These are phyloP conservation scores for Eretmochelys imbricata DNA, from an alignment of 2,113 vertebrate species.

Conservation along the genomic window DNA sequence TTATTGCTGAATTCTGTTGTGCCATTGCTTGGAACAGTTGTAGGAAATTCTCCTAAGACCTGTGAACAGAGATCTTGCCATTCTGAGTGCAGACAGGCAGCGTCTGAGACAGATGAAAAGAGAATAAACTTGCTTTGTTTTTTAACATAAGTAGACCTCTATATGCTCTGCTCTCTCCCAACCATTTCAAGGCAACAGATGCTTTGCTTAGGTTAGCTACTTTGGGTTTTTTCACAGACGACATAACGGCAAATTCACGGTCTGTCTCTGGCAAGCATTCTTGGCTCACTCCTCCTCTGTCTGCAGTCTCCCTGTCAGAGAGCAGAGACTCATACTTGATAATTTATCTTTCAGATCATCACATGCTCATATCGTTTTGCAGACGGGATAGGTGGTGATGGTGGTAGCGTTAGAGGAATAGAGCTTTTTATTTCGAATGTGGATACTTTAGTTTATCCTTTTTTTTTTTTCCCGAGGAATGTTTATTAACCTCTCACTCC, in stretches of 20 bases:
- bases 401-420: slow-evolving; percentile 27
- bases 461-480: slow-evolving; percentile 40
- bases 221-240: slow-evolving; percentile 45
- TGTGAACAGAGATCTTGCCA: slow-evolving; percentile 20
- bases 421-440: slow-evolving; percentile 32
- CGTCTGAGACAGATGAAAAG: slow-evolving; percentile 21
- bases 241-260: slow-evolving; percentile 46
- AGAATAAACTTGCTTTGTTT: not conserved
- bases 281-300: slow-evolving; percentile 66
- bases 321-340: slow-evolving; percentile 36
- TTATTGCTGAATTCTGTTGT: slow-evolving; percentile 41
- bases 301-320: slow-evolving; percentile 67
- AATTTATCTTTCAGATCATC: slow-evolving; percentile 65
- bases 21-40: slow-evolving; percentile 43
- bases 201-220: slow-evolving; percentile 51
- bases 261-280: slow-evolving; percentile 58
- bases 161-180: not conserved
- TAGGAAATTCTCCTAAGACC: slow-evolving; percentile 55
- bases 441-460: not conserved
- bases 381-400: slow-evolving; percentile 41
- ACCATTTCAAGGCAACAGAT: slow-evolving; percentile 35
- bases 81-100: slow-evolving; percentile 28
- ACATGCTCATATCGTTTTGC: slow-evolving; percentile 56
- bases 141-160: not conserved
- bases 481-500: slow-evolving; percentile 49